phyloP scores from a whole-genome alignment of 2,113 vertebrate genomes.

The Eonycteris spelaea region DNA sequence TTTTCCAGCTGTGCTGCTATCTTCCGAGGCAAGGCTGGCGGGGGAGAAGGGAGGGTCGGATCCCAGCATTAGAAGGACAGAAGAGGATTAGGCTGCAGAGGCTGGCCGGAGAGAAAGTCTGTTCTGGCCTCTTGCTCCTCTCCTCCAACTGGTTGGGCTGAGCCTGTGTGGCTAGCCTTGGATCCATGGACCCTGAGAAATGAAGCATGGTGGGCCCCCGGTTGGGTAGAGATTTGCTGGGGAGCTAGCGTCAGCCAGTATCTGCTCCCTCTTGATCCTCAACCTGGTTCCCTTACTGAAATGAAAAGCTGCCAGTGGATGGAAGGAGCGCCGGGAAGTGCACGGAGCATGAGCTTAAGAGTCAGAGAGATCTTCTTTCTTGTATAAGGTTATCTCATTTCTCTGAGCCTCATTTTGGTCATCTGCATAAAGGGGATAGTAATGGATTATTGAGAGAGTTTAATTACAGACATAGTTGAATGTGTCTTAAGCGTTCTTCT shows the following conservation, averaged over 20 bases:
- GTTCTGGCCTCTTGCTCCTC: not conserved
- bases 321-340: not conserved
- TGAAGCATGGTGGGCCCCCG: not conserved
- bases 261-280: not conserved
- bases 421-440: not conserved
- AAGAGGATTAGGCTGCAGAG: conserved; percentile 30
- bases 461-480: not conserved
- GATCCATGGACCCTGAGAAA: not conserved
- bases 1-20: conserved; percentile 79
- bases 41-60: not conserved
- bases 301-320: not conserved
- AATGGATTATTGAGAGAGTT: not conserved
- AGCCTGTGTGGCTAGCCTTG: not conserved
- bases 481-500: not conserved
- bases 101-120: not conserved
- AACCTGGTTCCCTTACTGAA: not conserved
- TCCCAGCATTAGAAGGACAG: conserved; percentile 55
- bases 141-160: not conserved
- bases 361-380: not conserved
- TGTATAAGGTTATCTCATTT: conserved; percentile 2
- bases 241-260: not conserved
- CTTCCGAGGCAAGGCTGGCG: not conserved
- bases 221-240: not conserved
- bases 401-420: conserved; percentile 30
- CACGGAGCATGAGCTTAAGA: not conserved